phyloP scores from a whole-genome alignment of 2,113 vertebrate species.

The Trematocara nigrifrons region DNA sequence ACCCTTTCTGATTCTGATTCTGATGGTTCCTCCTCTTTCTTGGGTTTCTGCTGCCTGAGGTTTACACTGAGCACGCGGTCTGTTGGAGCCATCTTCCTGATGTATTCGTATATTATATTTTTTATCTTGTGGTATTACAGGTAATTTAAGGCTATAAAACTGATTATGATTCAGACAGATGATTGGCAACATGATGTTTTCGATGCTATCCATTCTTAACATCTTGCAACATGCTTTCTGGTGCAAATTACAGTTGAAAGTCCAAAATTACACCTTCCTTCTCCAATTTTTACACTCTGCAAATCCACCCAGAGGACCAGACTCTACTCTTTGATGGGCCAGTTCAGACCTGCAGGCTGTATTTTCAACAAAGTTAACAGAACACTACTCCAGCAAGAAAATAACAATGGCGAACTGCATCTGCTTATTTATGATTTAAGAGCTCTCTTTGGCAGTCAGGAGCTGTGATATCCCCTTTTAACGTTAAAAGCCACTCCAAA shows the following conservation, averaged over 20 bases:
- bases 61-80: background rate
- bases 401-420: background rate
- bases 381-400: background rate
- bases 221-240: background rate
- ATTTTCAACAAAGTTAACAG: background rate
- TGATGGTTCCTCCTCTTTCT: background rate
- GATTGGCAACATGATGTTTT: background rate
- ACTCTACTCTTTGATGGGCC: background rate
- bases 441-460: background rate
- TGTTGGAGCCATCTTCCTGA: background rate
- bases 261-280: background rate
- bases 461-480: background rate
- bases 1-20: too few relatives aligned
- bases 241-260: background rate
- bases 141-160: background rate
- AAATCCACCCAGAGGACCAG: background rate
- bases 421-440: background rate
- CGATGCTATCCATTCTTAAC: background rate
- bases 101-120: background rate
- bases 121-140: background rate
- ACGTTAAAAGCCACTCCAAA: background rate
- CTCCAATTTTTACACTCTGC: background rate
- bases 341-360: background rate
- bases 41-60: background rate
- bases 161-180: background rate